Evolutionary conservation across 1,140 invertebrate genomes (phyloP).

Genomic region (Phenacoccus solenopsis): DNA sequence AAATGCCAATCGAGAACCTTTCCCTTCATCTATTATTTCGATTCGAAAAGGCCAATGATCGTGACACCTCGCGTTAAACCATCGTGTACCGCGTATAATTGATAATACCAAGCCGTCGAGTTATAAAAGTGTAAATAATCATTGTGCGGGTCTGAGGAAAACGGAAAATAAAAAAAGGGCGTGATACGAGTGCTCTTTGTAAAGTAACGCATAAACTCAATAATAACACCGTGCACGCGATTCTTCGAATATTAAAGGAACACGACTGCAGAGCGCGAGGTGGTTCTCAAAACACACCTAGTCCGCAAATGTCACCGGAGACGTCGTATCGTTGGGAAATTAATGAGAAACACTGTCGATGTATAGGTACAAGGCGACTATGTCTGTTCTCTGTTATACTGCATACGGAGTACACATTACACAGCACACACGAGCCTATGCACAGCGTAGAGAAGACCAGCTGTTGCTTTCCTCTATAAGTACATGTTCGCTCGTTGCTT

Average conservation of each 20-base stretch:
- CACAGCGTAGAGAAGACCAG: too few relatives aligned
- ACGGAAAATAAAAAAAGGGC: not conserved
- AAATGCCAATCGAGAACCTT: too few relatives aligned
- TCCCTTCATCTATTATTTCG: too few relatives aligned
- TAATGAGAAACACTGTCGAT: too few relatives aligned
- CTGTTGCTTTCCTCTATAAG: not conserved
- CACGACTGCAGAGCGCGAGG: too few relatives aligned
- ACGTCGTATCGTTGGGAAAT: too few relatives aligned
- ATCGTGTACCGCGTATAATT: not conserved
- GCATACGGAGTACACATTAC: too few relatives aligned
- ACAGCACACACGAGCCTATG: too few relatives aligned
- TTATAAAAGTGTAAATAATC: not conserved
- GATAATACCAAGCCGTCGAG: not conserved
- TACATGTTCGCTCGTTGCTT: not conserved
- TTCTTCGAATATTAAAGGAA: not conserved
- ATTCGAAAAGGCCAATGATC: not conserved
- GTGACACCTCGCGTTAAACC: not conserved
- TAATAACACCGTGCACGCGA: constrained; percentile 4
- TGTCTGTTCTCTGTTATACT: too few relatives aligned
- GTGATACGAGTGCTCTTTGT: not conserved
- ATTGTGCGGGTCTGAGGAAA: not conserved
- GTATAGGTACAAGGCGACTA: too few relatives aligned
- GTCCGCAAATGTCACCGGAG: too few relatives aligned
- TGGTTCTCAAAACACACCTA: too few relatives aligned
- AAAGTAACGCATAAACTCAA: not conserved